Base-by-base conservation (phyloP, 2,113 vertebrate species). In the Jaculus jaculus region DNA sequence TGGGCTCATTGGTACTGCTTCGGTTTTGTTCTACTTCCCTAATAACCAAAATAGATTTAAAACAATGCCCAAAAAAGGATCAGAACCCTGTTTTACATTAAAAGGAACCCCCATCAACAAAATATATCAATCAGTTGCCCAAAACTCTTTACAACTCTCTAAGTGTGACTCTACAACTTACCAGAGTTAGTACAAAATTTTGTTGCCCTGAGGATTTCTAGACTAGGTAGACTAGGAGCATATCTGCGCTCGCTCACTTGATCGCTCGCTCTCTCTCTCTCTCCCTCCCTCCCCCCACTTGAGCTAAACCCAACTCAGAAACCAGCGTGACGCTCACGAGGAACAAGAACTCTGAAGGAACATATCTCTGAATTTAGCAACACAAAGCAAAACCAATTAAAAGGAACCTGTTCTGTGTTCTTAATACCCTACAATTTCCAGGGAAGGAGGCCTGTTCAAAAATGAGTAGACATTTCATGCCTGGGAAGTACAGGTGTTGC, bases 1-100 rank as follows among this genome's bases (percentile, higher is more conserved):
- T 68, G 83, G 86, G 26, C 39, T 92, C 39, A 34, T 39, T 77
- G 79, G 78, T 89, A 54, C 94, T 84, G 61, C 58, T 85, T 80
- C 17, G 10, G 3, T 9, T 77, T 78, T 42, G 8, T 77, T 93
- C 84, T 66, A 80, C 89, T 80, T 77, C 11, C 79, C 24, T 39
- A 17, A 68, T 78, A 73, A 60, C 26, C 30, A 90, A 93, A 91
- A 68, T 34, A 77, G 71, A 68, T 68, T 32, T 72, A 58, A 90
- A 87, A 85, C 18, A 32, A 60, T 79, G 87, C 84, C 84, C 32
- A 84, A 88, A 12, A 18, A 7, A 4, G 85, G 26, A 16, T 51
- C 58, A 16, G 37, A 83, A 61, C 9, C 32, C 42, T 83, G 6
- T 63, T 92, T 92, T 68, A 60, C 3, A 65, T 85, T 61, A 17